Conservation (phyloP, 2,113 vertebrate genomes). For the Phylloscopus trochilus region DNA sequence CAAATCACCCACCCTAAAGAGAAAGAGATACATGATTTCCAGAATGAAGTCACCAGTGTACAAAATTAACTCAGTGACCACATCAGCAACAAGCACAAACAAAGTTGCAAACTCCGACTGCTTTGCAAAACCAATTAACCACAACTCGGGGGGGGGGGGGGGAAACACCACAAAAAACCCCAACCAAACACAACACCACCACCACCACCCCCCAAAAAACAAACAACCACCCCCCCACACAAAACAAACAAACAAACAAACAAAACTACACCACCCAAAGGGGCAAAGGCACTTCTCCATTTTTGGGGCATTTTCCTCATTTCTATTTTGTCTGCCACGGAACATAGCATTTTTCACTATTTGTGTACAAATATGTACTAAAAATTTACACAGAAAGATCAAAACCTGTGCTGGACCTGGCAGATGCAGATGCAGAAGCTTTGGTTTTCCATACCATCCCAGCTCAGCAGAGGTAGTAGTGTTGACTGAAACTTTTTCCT, state of each 20-base stretch:
- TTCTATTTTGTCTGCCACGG: background rate
- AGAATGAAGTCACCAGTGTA: background rate
- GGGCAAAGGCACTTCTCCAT: accelerated
- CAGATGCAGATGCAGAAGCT: background rate
- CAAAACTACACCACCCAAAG: background rate
- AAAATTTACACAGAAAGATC: background rate
- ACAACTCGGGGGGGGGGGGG: background rate
- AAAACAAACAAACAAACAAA: background rate
- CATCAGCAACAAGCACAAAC: background rate
- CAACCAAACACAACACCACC: no score
- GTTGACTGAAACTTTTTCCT: background rate
- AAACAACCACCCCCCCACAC: no score
- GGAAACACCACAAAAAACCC: background rate
- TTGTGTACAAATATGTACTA: background rate
- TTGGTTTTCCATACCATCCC: background rate
- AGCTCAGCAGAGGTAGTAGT: background rate
- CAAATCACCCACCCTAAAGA: background rate
- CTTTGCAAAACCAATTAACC: background rate
- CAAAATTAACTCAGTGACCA: background rate
- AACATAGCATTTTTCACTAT: background rate
- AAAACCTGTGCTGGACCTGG: background rate
- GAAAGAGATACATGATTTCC: background rate
- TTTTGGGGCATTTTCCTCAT: background rate
- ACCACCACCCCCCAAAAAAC: no score
- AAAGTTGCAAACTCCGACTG: background rate